Evolutionary conservation across 2,888 invertebrate genomes (phyloP), one percentile per base, ranked within the genome.

Genomic region (Pollenia angustigena): DNA sequence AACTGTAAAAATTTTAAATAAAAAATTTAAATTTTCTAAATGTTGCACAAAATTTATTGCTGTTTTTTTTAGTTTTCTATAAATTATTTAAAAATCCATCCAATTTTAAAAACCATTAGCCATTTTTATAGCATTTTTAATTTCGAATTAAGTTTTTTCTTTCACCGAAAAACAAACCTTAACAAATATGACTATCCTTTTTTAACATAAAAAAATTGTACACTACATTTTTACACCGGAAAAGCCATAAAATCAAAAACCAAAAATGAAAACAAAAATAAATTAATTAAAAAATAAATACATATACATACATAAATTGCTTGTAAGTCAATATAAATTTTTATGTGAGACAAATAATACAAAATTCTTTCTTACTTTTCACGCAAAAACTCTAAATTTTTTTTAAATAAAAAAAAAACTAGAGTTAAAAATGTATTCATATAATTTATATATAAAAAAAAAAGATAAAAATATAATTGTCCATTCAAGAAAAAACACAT

Each of bases 311-410:
- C 69, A 82, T 76, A 48, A 72, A 78, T 84, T 87, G 81, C 76
- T 87, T 87, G 54, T 84, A 87, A 81, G 50, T 79, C 71, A 66
- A 66, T 52, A 72, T 50, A 84, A 60, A 84, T 81, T 81, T 75
- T 80, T 81, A 78, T 84, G 84, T 81, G 71, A 81, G 54, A 87
- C 16, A 81, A 60, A 54, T 50, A 75, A 56, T 60, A 66, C 14
- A 58, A 32, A 44, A 50, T 16, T 62, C 58, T n/a, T 76, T 79
- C 54, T 76, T 76, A 74, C 52, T 84, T 84, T 74, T 74, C 78
- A 84, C 54, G 72, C 68, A 56, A 16, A 16, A 62, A 60, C 60
- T 79, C 23, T 46, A 46, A 0, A 69, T 69, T 69, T 62, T 52
- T 40, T 62, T 40, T 56, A 9, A 18, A 9, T 58, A 2, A 11